These are phyloP conservation scores for Polyommatus iphigenia DNA, from an alignment of 2,888 invertebrate species.

Conservation along the genomic window DNA sequence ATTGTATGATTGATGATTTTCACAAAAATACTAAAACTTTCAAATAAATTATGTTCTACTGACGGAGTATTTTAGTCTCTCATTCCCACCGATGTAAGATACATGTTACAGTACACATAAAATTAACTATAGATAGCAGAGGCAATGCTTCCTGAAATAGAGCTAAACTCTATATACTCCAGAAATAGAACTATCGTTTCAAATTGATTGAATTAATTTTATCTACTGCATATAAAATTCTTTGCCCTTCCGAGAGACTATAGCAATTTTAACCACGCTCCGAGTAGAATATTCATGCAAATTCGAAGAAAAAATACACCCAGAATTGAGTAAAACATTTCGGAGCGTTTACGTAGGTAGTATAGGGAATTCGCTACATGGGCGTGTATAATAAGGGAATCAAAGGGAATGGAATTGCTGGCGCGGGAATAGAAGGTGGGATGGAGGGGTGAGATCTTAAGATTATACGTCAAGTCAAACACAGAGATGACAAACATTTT, in stretches of 20 bases:
- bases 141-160: too few species aligned
- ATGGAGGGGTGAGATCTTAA: constrained; percentile 39
- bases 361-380: constrained; percentile 22
- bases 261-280: not conserved
- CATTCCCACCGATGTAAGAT: too few species aligned
- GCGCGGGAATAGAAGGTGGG: constrained; percentile 64
- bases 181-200: too few species aligned
- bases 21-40: too few species aligned
- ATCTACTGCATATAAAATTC: not conserved
- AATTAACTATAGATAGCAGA: too few species aligned
- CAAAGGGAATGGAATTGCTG: constrained; percentile 56
- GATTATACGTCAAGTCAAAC: constrained; percentile 15
- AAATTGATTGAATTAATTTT: not conserved
- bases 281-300: not conserved
- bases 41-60: too few species aligned
- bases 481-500: constrained; percentile 21
- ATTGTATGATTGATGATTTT: too few species aligned
- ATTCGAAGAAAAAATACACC: constrained; percentile 6
- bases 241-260: not conserved
- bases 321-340: constrained; percentile 3
- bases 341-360: not conserved
- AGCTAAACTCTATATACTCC: too few species aligned
- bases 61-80: too few species aligned
- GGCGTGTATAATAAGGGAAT: constrained; percentile 54
- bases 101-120: too few species aligned